These are phyloP conservation scores for Propithecus coquereli DNA, from an alignment of 2,113 vertebrate genomes.

Conservation along the genomic window DNA sequence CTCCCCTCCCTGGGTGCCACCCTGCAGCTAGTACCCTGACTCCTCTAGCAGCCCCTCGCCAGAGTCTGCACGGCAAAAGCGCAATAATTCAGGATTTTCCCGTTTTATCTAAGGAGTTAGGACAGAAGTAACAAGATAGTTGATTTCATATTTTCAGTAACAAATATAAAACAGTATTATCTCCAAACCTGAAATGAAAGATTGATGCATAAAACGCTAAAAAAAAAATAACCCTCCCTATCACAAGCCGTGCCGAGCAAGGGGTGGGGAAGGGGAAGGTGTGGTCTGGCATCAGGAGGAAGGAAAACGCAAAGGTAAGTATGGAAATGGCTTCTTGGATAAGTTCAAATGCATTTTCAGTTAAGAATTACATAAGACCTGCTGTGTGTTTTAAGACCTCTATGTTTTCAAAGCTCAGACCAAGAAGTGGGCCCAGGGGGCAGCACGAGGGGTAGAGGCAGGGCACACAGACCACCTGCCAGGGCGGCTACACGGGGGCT, in stretches of 20 bases:
- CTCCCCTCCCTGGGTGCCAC: background rate
- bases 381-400: background rate
- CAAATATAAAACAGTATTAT: background rate
- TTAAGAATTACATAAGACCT: background rate
- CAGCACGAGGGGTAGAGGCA: background rate
- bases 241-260: background rate
- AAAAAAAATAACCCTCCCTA: background rate
- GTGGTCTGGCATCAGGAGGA: background rate
- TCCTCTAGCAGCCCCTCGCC: background rate
- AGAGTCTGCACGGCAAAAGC: background rate
- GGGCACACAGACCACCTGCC: background rate
- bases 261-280: background rate
- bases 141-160: background rate
- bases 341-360: background rate
- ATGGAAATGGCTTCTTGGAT: background rate
- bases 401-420: background rate
- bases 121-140: background rate
- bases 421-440: background rate
- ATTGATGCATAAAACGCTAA: background rate
- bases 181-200: background rate
- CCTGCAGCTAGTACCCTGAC: background rate
- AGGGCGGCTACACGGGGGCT: background rate
- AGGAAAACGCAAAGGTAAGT: background rate
- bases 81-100: background rate
- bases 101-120: background rate